Evolutionary conservation across 2,888 invertebrate species (phyloP).

Genomic region (Hemistola chrysoprasaria): DNA sequence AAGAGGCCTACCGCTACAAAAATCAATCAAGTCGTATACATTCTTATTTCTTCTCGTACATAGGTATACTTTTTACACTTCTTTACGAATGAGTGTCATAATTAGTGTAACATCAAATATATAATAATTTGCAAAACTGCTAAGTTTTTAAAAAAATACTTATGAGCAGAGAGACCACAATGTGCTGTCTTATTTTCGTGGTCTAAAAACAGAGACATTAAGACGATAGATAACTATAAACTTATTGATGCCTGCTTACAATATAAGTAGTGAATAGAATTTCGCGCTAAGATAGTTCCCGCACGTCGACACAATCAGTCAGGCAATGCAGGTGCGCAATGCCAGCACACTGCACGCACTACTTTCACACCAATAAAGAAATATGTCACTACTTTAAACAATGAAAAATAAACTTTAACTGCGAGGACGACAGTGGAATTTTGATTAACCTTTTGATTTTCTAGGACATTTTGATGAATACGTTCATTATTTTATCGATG

Average conservation of each 20-base stretch:
- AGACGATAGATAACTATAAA: conserved; percentile 8
- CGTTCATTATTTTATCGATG: conserved; percentile 15
- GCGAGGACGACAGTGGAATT: not conserved
- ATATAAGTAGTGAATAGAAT: conserved; percentile 6
- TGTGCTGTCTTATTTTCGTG: no score
- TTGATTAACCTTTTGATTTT: not conserved
- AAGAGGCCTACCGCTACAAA: no score
- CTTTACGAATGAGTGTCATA: no score
- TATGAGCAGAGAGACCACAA: no score
- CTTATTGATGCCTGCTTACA: conserved; percentile 4
- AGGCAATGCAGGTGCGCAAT: conserved; percentile 12
- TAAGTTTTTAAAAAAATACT: no score
- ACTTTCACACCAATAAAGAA: not conserved
- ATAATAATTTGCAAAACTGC: no score
- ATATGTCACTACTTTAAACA: not conserved
- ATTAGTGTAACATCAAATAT: no score
- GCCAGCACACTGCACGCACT: conserved; percentile 8
- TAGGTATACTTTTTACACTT: no score
- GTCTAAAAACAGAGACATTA: not conserved
- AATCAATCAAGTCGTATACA: no score
- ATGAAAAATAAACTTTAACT: not conserved
- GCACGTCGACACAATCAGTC: conserved; percentile 17
- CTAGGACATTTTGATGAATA: not conserved
- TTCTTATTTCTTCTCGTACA: no score
- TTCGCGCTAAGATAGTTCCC: conserved; percentile 3